Conservation (phyloP, 2,113 vertebrate genomes). For the Cyprinus carpio region DNA sequence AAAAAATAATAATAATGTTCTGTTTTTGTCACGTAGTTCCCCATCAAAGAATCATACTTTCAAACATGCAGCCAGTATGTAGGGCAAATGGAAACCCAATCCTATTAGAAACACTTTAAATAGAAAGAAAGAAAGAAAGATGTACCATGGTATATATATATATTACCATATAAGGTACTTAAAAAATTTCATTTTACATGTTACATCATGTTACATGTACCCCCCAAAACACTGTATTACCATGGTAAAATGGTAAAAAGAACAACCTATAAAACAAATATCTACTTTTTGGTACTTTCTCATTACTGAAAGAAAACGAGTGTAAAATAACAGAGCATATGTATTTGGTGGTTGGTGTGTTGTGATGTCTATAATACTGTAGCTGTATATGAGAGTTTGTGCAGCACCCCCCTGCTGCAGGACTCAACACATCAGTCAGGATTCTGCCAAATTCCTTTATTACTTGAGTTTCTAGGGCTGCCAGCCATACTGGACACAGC, state of each 20-base stretch:
- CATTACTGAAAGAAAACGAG: not conserved
- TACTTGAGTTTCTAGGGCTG: conserved; percentile 50
- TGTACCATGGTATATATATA: not conserved
- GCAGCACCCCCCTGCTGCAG: conserved; percentile 11
- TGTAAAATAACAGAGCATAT: not conserved
- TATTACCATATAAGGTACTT: not conserved
- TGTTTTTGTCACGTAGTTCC: conserved; percentile 53
- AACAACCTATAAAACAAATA: not conserved
- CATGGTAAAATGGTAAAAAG: not conserved
- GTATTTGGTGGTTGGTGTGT: not conserved
- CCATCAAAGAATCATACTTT: conserved; percentile 54
- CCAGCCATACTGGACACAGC: conserved; percentile 50
- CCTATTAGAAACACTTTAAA: conserved; percentile 45
- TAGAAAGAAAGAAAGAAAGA: not conserved
- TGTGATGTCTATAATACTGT: not conserved
- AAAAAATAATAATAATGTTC: not conserved
- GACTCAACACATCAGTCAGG: conserved; percentile 16
- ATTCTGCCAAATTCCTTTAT: conserved; percentile 44
- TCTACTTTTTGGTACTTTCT: not conserved
- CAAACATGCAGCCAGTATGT: conserved; percentile 58
- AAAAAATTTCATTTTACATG: not conserved
- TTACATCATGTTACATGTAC: not conserved
- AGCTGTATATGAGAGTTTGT: conserved; percentile 23
- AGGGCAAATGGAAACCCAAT: conserved; percentile 64
- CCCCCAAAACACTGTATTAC: not conserved